A percentile compares a stretch with the other conserved stretches of the same genome.
Evolutionary conservation across 2,113 vertebrate genomes (phyloP).

Genomic region (Corydoras sp.): DNA sequence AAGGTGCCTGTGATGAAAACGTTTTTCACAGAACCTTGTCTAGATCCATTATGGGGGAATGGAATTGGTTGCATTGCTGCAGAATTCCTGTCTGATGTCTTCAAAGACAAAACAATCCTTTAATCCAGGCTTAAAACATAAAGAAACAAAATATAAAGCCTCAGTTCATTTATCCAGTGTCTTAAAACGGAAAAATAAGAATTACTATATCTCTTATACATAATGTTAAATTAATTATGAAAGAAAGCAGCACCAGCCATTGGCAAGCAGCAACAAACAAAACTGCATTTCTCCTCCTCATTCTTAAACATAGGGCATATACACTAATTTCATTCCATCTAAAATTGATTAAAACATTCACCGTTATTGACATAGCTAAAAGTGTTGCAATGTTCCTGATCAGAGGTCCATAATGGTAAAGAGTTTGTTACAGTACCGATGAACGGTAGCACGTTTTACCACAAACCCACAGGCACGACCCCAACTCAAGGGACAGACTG

Average conservation of each 20-base stretch:
- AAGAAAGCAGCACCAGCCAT: conserved; percentile 45
- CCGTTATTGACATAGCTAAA: conserved; percentile 50
- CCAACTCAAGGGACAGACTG: conserved; percentile 21
- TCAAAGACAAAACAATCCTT: conserved; percentile 13
- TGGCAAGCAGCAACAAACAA: conserved; percentile 48
- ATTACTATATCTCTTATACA: conserved; percentile 22
- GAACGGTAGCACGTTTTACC: conserved; percentile 57
- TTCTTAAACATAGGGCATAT: conserved; percentile 48
- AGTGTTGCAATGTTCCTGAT: conserved; percentile 46
- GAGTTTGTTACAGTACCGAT: conserved; percentile 63
- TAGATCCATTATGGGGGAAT: conserved; percentile 5
- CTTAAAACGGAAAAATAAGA: no score
- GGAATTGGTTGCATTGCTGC: conserved; percentile 37
- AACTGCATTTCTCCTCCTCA: conserved; percentile 42
- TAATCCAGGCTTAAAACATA: neutral
- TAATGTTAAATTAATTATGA: conserved; percentile 42
- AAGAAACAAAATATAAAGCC: no score
- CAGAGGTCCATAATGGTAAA: conserved; percentile 56
- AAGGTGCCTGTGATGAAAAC: no score
- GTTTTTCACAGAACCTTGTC: no score
- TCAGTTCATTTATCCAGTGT: no score
- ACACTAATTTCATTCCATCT: conserved; percentile 52
- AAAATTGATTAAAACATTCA: conserved; percentile 56
- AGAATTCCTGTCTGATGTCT: conserved; percentile 15
- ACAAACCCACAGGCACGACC: conserved; percentile 48